Base-by-base conservation (phyloP, 2,113 vertebrate genomes). In the Petrocephalus microphthalmus region DNA sequence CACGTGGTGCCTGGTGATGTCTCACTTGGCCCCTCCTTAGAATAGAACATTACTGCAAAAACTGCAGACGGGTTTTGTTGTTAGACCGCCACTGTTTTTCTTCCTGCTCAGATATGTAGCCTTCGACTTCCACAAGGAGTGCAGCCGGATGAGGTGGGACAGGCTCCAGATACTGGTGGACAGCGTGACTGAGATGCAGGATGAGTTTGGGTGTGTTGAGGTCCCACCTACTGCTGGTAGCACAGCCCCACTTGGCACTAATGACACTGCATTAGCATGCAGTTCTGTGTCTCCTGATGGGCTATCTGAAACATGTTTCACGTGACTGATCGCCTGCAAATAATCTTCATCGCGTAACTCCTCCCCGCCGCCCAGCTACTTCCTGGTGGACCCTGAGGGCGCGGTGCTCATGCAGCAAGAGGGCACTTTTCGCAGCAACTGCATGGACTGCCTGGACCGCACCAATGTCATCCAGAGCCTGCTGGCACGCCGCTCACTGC, bases 51-150 rank as follows among this genome's bases (percentile, higher is more conserved):
- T 29, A n/a, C 25, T 29, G 3, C 10, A 67, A 67, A 25, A 29
- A 67, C 2, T 60, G 57, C 25, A 29, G 10, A 29, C 60, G 42
- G 42, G 42, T 29, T 29, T 67, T 67, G 10, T 67, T 67, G 60
- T 29, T 13, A 67, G 60, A 10, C 11, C 25, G n/a, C 25, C 60
- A 29, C 1, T 29, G 25, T 29, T 45, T 90, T 42, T 91, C 45
- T 90, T 60, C 91, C 84, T 60, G 84, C 85, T 82, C 91, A 99
- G 97, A 85, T 99, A 99, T 0, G 7, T 98, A 89, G 97, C 98
- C 0, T 99, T 99, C 93, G 98, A 99, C 93, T 99, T 99, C 92
- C 98, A 99, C 90, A 99, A 98, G 91, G 98, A 99, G 92, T 99
- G 98, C 93, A 97, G 97, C 90, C 95, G 93, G 25, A 98, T 99